Conservation (phyloP, 2,888 invertebrate species). For the Chrysolina oricalcia region DNA sequence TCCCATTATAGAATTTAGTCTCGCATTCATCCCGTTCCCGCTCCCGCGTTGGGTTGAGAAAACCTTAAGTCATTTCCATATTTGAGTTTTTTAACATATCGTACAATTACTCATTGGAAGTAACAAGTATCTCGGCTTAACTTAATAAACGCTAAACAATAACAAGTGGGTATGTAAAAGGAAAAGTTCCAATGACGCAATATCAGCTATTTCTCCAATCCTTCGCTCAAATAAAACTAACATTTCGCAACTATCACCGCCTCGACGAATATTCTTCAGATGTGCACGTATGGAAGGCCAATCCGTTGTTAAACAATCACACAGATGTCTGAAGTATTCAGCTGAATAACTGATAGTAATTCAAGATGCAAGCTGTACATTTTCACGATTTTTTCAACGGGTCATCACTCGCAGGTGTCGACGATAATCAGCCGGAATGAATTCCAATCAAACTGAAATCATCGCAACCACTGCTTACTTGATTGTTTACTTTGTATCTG, state of each 20-base stretch:
- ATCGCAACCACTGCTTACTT: neutral
- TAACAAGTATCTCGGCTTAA: neutral
- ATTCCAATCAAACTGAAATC: slow-evolving; percentile 20
- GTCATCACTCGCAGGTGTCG: slow-evolving; percentile 18
- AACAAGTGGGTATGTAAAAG: slow-evolving; percentile 1
- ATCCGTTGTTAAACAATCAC: neutral
- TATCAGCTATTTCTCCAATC: neutral
- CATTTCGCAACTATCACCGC: neutral
- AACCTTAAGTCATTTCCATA: too few species aligned
- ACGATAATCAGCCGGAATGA: slow-evolving; percentile 4
- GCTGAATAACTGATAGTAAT: slow-evolving; percentile 14
- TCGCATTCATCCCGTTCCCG: too few species aligned
- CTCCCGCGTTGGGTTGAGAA: too few species aligned
- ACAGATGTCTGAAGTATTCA: slow-evolving; percentile 8
- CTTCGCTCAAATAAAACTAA: neutral
- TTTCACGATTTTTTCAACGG: slow-evolving; percentile 1
- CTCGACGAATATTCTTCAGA: neutral
- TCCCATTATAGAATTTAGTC: too few species aligned
- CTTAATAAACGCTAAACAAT: neutral
- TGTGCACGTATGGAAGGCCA: neutral
- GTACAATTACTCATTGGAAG: neutral
- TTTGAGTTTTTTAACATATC: too few species aligned
- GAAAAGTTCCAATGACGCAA: neutral
- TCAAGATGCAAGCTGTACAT: slow-evolving; percentile 1
- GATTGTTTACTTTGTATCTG: neutral